Conservation (phyloP, 2,797 vertebrate species). For the Argentina silus region DNA sequence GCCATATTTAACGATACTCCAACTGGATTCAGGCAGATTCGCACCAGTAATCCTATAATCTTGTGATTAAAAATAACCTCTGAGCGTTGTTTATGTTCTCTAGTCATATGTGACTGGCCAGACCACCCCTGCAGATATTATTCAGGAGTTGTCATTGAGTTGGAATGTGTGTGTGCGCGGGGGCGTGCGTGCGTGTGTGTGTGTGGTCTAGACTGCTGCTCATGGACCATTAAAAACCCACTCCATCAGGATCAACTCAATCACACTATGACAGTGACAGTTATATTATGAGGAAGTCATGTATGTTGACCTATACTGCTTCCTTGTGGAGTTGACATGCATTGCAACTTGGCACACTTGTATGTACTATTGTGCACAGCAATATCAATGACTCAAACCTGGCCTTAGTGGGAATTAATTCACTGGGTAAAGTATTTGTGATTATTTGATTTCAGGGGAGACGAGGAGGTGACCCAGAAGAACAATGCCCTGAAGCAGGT, state of each 20-base stretch:
- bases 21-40: neutral
- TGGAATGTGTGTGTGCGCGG: slow-evolving; percentile 39
- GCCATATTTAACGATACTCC: slow-evolving; percentile 30
- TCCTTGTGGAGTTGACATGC: neutral
- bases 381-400: too few relatives aligned
- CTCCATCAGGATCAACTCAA: neutral
- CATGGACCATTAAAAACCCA: neutral
- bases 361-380: too few relatives aligned
- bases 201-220: neutral
- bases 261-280: neutral
- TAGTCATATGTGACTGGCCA: neutral
- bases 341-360: neutral
- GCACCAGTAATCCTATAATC: slow-evolving; percentile 12
- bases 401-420: too few relatives aligned
- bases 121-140: slow-evolving; percentile 24
- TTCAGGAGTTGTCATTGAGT: slow-evolving; percentile 24
- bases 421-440: too few relatives aligned
- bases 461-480: slow-evolving; percentile 86
- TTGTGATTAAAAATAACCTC: slow-evolving; percentile 15
- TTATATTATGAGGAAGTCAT: neutral
- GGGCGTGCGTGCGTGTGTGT: neutral
- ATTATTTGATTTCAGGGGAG: slow-evolving; percentile 64
- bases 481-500: slow-evolving; percentile 86
- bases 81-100: slow-evolving; percentile 16
- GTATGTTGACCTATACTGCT: neutral